A percentile compares a stretch with the other conserved stretches of the same genome.
Conservation (phyloP, 2,113 vertebrate genomes). For the Dendropsophus ebraccatus region DNA sequence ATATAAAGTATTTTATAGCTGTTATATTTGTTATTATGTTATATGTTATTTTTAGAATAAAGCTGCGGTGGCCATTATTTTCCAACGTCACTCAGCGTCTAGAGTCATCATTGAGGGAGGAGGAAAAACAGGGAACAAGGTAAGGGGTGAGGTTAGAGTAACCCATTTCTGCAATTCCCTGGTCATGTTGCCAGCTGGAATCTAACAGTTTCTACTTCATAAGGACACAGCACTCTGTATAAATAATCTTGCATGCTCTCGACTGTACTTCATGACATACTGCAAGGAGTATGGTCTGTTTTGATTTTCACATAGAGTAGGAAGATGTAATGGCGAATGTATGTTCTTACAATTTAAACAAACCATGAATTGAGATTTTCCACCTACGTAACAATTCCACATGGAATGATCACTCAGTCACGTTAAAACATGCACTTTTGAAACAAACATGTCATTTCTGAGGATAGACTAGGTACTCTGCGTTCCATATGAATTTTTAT, state of each 20-base stretch:
- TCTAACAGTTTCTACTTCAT: background rate
- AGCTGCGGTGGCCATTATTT: too few relatives aligned
- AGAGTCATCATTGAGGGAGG: too few relatives aligned
- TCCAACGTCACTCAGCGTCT: too few relatives aligned
- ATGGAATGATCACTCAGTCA: conserved; percentile 1
- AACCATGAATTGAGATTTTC: conserved; percentile 31
- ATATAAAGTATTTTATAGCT: too few relatives aligned
- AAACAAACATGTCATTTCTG: background rate
- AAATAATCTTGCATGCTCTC: background rate
- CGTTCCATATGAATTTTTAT: background rate
- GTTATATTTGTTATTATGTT: too few relatives aligned
- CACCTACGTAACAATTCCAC: conserved; percentile 23
- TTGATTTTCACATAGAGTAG: background rate
- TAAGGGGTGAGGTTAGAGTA: too few relatives aligned
- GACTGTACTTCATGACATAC: background rate
- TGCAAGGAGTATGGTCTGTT: background rate
- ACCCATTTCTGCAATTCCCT: too few relatives aligned
- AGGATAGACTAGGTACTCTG: background rate
- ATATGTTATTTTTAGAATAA: too few relatives aligned
- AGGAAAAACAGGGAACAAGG: too few relatives aligned
- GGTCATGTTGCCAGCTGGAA: too few relatives aligned
- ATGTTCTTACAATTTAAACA: conserved; percentile 32
- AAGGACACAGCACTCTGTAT: background rate
- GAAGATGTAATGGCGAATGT: background rate
- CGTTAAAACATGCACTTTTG: conserved; percentile 24